Conservation (phyloP, 2,113 vertebrate species). For the Ascaphus truei region DNA sequence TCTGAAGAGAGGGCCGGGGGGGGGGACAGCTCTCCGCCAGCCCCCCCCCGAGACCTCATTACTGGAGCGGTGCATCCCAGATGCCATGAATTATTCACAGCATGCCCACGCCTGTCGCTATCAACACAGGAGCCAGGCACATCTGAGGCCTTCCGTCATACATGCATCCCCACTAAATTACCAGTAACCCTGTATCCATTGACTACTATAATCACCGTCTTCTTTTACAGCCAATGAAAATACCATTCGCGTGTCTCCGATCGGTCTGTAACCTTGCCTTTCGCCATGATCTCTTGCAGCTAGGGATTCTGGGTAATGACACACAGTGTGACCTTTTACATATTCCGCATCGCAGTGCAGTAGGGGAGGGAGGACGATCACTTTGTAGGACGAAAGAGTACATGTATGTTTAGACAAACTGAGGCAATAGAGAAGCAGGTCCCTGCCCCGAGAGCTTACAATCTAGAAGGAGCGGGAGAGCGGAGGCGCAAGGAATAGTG, state of each 20-base stretch:
- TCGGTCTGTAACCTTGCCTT: neutral
- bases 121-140: constrained; percentile 16
- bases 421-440: too few species aligned
- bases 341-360: too few species aligned
- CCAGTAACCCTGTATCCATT: too few species aligned
- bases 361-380: too few species aligned
- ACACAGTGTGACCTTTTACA: too few species aligned
- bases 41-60: constrained; percentile 73
- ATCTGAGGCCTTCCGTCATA: constrained; percentile 41
- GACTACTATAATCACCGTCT: neutral
- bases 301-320: too few species aligned
- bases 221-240: neutral
- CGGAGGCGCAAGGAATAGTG: too few species aligned
- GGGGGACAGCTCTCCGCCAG: neutral
- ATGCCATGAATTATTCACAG: constrained; percentile 61
- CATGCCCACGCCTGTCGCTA: constrained; percentile 45
- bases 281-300: neutral
- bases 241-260: neutral
- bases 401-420: too few species aligned
- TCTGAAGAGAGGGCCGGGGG: constrained; percentile 3
- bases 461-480: too few species aligned
- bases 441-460: too few species aligned
- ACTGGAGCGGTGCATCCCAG: constrained; percentile 47
- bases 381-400: too few species aligned
- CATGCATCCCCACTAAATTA: constrained; percentile 39